phyloP scores from a whole-genome alignment of 2,113 vertebrate genomes.

The Heterotilapia buettikoferi region DNA sequence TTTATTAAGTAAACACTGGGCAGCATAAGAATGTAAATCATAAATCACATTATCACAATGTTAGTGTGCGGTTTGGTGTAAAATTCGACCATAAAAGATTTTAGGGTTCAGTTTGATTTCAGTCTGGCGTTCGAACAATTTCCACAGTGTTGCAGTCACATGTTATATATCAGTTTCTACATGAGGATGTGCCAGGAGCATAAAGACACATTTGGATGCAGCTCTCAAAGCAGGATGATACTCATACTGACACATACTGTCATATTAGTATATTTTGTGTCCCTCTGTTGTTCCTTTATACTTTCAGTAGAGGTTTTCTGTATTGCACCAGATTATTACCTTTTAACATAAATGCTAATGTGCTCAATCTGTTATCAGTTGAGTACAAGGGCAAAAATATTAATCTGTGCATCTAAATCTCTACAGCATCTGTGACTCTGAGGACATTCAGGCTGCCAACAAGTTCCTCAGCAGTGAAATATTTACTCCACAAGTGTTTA shows the following conservation, averaged over 20 bases:
- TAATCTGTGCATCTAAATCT: neutral
- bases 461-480: neutral
- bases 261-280: neutral
- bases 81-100: neutral
- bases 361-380: neutral
- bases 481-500: neutral
- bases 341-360: neutral
- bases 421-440: neutral
- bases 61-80: neutral
- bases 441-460: neutral
- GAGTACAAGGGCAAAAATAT: neutral
- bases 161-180: neutral
- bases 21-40: neutral
- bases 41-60: neutral
- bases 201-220: neutral
- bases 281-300: neutral
- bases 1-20: neutral
- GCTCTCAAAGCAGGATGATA: neutral
- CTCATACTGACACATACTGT: neutral
- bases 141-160: neutral
- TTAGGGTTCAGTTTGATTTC: neutral
- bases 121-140: neutral
- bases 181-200: neutral
- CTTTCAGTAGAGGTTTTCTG: neutral
- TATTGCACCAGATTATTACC: neutral